Conservation (phyloP, 2,113 vertebrate genomes). For the Pseudois nayaur region DNA sequence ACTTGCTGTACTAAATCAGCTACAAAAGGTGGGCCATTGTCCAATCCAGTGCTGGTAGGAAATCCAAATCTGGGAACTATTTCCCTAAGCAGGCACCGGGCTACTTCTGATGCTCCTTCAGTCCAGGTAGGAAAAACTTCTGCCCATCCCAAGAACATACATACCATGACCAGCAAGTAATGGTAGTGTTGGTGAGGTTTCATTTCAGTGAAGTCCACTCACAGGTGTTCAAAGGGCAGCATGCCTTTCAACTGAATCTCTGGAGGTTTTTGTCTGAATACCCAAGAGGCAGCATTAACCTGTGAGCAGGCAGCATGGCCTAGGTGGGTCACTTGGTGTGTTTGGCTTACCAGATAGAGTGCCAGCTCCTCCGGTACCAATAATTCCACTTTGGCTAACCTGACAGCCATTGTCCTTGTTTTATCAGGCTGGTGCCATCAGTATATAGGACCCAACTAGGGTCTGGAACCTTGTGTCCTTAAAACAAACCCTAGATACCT, state of each 20-base stretch:
- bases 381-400: neutral
- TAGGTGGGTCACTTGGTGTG: neutral
- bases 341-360: neutral
- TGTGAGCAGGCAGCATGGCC: neutral
- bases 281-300: neutral
- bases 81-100: no score
- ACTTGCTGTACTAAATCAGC: no score
- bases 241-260: accelerated
- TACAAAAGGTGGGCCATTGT: no score
- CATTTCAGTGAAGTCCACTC: neutral
- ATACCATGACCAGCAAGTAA: neutral
- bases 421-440: neutral
- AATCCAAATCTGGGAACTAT: no score
- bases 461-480: no score
- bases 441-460: no score
- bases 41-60: no score
- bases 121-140: neutral
- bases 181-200: neutral
- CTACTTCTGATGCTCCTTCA: no score
- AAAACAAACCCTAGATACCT: no score
- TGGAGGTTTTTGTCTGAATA: neutral
- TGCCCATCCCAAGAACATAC: neutral
- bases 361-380: neutral
- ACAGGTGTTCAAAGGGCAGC: neutral
- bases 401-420: neutral